Conservation (phyloP, 1,140 invertebrate genomes). For the Lasioglossum albipes region DNA sequence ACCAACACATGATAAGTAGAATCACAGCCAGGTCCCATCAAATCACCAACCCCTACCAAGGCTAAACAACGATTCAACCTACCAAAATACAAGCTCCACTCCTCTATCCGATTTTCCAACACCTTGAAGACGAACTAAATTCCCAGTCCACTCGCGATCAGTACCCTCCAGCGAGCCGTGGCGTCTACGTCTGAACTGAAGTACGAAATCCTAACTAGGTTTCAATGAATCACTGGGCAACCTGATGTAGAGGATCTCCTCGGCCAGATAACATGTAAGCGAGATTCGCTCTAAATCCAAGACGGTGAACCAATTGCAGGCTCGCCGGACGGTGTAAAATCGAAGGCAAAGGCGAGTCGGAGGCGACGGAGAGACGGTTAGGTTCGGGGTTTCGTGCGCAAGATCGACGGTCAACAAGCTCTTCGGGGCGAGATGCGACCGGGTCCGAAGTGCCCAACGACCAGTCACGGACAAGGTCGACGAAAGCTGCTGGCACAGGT, state of each 20-base stretch:
- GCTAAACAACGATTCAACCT: too few species aligned
- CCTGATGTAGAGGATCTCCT: not conserved
- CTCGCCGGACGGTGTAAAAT: not conserved
- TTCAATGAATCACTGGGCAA: not conserved
- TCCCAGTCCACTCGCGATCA: too few species aligned
- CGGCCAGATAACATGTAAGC: not conserved
- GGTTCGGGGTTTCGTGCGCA: not conserved
- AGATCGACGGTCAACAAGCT: conserved; percentile 23
- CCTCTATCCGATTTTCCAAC: too few species aligned
- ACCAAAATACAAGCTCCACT: too few species aligned
- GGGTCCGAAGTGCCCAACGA: conserved; percentile 42
- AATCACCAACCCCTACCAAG: too few species aligned
- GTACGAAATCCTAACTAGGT: too few species aligned
- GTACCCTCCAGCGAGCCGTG: too few species aligned
- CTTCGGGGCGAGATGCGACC: not conserved
- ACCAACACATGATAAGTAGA: too few species aligned
- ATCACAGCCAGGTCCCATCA: too few species aligned
- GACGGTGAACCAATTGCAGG: not conserved
- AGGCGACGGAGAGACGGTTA: not conserved
- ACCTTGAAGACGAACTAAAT: too few species aligned
- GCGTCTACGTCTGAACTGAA: too few species aligned
- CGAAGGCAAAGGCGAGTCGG: not conserved
- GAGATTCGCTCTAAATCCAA: not conserved
- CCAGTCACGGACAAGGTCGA: conserved; percentile 62
- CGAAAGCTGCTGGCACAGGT: conserved; percentile 67